phyloP scores from a whole-genome alignment of 2,888 invertebrate genomes.

The Psococerastis gibbosa region DNA sequence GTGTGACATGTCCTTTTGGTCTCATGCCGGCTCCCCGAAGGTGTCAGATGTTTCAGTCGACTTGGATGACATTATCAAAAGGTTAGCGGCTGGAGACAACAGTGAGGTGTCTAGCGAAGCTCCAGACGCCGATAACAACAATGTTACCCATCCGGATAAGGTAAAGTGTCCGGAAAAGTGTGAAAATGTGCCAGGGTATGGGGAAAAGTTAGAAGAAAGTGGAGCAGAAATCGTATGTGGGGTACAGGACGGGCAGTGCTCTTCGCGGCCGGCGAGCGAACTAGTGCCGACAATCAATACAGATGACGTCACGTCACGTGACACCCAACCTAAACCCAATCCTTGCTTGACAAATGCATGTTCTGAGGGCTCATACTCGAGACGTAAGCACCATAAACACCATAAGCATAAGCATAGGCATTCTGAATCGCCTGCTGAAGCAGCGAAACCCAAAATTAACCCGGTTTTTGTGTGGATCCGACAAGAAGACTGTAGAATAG shows the following conservation, averaged over 20 bases:
- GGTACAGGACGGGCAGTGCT: slow-evolving; percentile 5
- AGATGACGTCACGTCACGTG: slow-evolving; percentile 9
- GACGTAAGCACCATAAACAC: slow-evolving; percentile 14
- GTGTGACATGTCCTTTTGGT: slow-evolving; percentile 1
- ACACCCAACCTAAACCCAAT: background rate
- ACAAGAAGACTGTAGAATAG: slow-evolving; percentile 58
- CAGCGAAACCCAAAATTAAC: slow-evolving; percentile 44
- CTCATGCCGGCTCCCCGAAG: background rate
- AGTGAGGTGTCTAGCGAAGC: background rate
- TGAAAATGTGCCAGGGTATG: background rate
- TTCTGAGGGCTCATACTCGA: slow-evolving; percentile 16
- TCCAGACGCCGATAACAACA: slow-evolving; percentile 1
- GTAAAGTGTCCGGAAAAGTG: slow-evolving; percentile 4
- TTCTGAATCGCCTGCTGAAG: slow-evolving; percentile 22
- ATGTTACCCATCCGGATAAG: background rate
- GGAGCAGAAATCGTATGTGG: slow-evolving; percentile 8
- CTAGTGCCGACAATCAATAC: slow-evolving; percentile 5
- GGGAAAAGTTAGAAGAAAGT: background rate
- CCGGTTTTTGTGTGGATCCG: slow-evolving; percentile 75
- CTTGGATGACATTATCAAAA: slow-evolving; percentile 2
- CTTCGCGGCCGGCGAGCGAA: slow-evolving; percentile 1
- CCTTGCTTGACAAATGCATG: slow-evolving; percentile 12
- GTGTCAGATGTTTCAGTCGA: slow-evolving; percentile 6
- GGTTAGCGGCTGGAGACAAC: slow-evolving; percentile 1
- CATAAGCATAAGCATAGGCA: slow-evolving; percentile 17